These are phyloP conservation scores for Scaptomyza flava DNA, from an alignment of 2,888 invertebrate species.

Conservation along the genomic window DNA sequence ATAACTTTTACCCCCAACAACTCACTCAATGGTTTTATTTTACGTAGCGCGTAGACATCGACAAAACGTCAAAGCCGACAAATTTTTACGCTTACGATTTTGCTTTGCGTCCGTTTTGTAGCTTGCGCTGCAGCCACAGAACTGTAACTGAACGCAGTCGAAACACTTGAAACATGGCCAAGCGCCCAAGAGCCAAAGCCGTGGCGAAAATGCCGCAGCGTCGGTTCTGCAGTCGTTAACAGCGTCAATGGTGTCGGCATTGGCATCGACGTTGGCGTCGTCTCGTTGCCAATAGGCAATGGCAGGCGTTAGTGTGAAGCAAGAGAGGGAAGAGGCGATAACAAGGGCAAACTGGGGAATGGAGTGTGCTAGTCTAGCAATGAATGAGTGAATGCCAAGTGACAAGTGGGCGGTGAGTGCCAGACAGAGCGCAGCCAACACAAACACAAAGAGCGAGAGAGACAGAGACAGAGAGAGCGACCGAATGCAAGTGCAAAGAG, in stretches of 20 bases:
- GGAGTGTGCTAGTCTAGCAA: conserved; percentile 56
- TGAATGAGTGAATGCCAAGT: conserved; percentile 75
- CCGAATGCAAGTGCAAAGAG: conserved; percentile 19
- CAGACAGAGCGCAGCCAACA: conserved; percentile 30
- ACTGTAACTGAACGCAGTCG: conserved; percentile 59
- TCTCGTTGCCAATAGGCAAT: conserved; percentile 65
- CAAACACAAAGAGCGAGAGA: conserved; percentile 14
- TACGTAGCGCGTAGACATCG: conserved; percentile 22
- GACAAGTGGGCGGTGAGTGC: conserved; percentile 72
- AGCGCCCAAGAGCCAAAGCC: conserved; percentile 61
- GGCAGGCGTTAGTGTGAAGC: conserved; percentile 15
- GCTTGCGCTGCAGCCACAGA: conserved; percentile 72
- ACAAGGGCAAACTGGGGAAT: conserved; percentile 4
- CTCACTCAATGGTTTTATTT: conserved; percentile 24
- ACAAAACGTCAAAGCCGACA: neutral
- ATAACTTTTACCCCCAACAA: conserved; percentile 27
- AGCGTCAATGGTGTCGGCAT: conserved; percentile 12
- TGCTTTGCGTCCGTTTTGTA: conserved; percentile 45
- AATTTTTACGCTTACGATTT: neutral
- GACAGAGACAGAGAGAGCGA: conserved; percentile 2
- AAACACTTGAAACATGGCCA: conserved; percentile 71
- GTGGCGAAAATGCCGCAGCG: conserved; percentile 76
- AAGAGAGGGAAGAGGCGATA: neutral
- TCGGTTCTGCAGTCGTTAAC: conserved; percentile 54
- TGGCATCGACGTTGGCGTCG: conserved; percentile 18